Evolutionary conservation across 2,113 vertebrate species (phyloP).

Genomic region (Elephas maximus): DNA sequence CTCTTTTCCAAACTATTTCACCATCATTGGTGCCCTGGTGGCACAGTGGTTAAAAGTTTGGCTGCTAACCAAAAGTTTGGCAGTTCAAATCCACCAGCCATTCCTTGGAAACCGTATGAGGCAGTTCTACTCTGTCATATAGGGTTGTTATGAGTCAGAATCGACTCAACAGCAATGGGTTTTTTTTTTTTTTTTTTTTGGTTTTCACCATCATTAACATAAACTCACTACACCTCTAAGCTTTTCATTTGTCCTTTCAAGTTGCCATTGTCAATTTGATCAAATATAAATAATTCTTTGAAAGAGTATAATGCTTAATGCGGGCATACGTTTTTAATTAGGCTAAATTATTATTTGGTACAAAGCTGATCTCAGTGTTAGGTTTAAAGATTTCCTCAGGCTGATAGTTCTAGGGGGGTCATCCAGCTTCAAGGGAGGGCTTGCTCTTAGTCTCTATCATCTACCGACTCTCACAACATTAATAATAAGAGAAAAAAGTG

Average conservation of each 20-base stretch:
- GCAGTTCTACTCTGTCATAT: too few relatives aligned
- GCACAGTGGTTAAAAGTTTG: too few relatives aligned
- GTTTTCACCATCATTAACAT: neutral
- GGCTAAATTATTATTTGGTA: neutral
- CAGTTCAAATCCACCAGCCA: too few relatives aligned
- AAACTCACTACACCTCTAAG: neutral
- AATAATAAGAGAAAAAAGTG: neutral
- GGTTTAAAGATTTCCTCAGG: neutral
- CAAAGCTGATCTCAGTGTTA: neutral
- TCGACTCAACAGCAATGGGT: too few relatives aligned
- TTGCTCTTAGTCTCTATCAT: fast-evolving
- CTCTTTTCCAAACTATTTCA: neutral
- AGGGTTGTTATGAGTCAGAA: too few relatives aligned
- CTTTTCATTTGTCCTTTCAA: neutral
- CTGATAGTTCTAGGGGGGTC: neutral
- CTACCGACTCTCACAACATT: fast-evolving
- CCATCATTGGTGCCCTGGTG: too few relatives aligned
- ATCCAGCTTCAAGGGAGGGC: neutral
- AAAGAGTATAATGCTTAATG: neutral
- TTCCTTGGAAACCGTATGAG: too few relatives aligned
- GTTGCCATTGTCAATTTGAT: neutral
- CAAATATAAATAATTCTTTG: neutral
- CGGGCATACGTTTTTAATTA: neutral
- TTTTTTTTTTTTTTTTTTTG: too few relatives aligned
- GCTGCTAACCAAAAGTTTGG: too few relatives aligned